Conservation (phyloP, 2,113 vertebrate genomes). For the Pao palembangensis region DNA sequence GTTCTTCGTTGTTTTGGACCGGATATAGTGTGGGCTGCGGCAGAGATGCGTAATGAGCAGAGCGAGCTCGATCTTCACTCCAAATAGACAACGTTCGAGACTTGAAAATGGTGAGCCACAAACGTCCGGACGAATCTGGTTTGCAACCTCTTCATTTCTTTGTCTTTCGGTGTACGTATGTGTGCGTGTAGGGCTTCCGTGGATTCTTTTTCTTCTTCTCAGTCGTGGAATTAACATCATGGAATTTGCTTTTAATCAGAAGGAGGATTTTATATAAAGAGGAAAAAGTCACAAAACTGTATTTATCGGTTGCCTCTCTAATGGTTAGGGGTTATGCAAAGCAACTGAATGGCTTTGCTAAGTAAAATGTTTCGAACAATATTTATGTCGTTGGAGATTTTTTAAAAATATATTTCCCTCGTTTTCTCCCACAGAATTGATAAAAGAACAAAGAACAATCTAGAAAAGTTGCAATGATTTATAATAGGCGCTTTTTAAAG, state of each 20-base stretch:
- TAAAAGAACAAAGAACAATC: background rate
- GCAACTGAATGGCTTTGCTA: background rate
- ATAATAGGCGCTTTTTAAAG: background rate
- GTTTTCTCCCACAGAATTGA: background rate
- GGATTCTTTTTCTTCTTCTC: background rate
- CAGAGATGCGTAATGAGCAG: constrained; percentile 68
- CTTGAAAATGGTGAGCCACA: constrained; percentile 69
- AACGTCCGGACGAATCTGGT: constrained; percentile 47
- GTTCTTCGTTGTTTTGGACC: constrained; percentile 84
- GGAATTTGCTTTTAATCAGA: constrained; percentile 5
- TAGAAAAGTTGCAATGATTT: background rate
- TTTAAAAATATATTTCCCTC: background rate
- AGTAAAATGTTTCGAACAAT: too few species aligned
- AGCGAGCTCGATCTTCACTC: constrained; percentile 59
- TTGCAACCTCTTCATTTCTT: constrained; percentile 43
- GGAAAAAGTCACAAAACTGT: background rate
- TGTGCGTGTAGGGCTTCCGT: background rate
- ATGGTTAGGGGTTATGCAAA: background rate
- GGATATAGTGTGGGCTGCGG: constrained; percentile 75
- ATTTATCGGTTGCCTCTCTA: too few species aligned
- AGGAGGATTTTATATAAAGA: background rate
- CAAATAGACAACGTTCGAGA: constrained; percentile 59
- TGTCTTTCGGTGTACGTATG: constrained; percentile 16
- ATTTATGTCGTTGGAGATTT: background rate
- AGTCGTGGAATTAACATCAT: background rate